Evolutionary conservation across 2,888 invertebrate species (phyloP).

Genomic region (Junonia oenone): DNA sequence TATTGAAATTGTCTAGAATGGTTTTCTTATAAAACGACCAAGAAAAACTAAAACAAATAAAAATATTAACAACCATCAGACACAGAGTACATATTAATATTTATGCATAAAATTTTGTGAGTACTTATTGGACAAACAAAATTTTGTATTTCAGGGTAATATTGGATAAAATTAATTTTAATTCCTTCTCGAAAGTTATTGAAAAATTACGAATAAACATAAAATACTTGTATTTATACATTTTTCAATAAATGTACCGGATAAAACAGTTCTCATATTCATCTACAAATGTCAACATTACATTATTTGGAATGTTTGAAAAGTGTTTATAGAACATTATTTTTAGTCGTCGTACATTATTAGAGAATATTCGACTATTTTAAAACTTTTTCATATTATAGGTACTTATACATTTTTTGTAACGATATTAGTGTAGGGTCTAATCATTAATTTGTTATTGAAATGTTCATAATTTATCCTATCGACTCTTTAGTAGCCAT

Average conservation of each 20-base stretch:
- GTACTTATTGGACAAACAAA: neutral
- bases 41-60: neutral
- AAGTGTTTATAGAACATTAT: neutral
- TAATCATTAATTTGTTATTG: neutral
- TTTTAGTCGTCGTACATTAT: neutral
- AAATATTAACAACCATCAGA: neutral
- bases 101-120: neutral
- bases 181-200: neutral
- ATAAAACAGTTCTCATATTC: neutral
- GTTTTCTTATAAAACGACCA: neutral
- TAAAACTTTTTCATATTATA: neutral
- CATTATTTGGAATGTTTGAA: neutral
- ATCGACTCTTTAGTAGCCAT: slow-evolving; percentile 10
- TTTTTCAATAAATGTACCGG: neutral
- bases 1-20: neutral
- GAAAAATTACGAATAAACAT: neutral
- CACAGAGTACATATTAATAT: neutral
- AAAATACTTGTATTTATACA: neutral
- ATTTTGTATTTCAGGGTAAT: slow-evolving; percentile 1
- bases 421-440: neutral
- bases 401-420: neutral
- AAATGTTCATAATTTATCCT: neutral
- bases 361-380: neutral
- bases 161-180: neutral
- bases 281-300: neutral